phyloP scores from a whole-genome alignment of 2,113 vertebrate genomes.

The Piprites chloris region DNA sequence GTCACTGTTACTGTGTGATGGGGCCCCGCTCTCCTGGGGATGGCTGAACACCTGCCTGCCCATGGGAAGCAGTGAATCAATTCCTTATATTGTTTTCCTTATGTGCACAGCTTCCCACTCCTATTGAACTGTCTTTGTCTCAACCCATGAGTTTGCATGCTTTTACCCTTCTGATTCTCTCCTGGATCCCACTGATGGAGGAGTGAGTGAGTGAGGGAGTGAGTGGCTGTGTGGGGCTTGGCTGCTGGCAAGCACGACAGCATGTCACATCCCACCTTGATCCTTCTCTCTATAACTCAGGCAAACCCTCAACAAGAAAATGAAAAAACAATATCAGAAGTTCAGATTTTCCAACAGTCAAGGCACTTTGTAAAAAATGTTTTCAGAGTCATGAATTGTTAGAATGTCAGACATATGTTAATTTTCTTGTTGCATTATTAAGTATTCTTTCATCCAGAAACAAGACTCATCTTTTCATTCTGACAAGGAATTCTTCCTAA shows the following conservation, averaged over 20 bases:
- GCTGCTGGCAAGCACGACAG: fast-evolving
- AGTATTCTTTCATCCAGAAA: neutral
- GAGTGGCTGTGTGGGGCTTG: fast-evolving
- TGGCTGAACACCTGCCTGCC: neutral
- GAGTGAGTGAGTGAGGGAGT: fast-evolving
- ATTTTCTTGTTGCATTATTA: neutral
- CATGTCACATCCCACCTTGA: neutral
- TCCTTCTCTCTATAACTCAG: neutral
- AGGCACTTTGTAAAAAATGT: neutral
- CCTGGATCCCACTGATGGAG: fast-evolving
- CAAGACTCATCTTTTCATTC: neutral
- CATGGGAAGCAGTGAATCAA: neutral
- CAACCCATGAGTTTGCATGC: neutral
- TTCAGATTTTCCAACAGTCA: neutral
- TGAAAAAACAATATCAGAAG: neutral
- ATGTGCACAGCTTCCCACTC: neutral
- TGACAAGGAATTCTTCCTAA: neutral
- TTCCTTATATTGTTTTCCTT: neutral
- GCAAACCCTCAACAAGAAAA: neutral
- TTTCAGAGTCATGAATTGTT: neutral
- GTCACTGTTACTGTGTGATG: fast-evolving
- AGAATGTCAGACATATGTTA: neutral
- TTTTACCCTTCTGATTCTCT: neutral
- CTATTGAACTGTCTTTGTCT: neutral
- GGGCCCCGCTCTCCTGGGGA: neutral